Evolutionary conservation across 1,140 invertebrate species (phyloP).

Genomic region (Cydia fagiglandana): DNA sequence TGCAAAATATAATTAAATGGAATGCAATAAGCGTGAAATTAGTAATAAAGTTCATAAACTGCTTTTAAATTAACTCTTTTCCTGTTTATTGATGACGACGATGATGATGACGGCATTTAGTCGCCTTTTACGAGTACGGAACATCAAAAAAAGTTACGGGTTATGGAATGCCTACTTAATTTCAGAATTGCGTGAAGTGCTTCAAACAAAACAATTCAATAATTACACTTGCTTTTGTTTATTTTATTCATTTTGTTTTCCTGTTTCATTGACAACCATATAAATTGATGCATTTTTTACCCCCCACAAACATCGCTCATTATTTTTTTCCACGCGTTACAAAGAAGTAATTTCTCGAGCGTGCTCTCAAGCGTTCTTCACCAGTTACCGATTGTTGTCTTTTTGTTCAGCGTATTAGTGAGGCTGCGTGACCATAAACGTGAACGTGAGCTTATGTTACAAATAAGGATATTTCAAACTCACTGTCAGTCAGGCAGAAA

Average conservation of each 20-base stretch:
- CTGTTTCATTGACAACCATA: background rate
- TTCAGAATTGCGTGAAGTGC: too few species aligned
- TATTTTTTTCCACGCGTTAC: background rate
- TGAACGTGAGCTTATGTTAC: constrained; percentile 20
- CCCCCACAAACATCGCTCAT: background rate
- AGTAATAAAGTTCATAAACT: background rate
- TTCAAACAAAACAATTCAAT: too few species aligned
- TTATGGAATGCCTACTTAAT: background rate
- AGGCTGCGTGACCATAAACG: constrained; percentile 12
- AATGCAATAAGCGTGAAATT: constrained; percentile 14
- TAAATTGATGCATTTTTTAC: background rate
- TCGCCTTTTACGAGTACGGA: background rate
- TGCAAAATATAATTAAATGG: background rate
- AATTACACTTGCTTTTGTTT: too few species aligned
- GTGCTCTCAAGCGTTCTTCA: background rate
- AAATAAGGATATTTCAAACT: constrained; percentile 24
- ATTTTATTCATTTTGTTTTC: background rate
- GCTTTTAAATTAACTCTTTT: background rate
- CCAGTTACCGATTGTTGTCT: constrained; percentile 10
- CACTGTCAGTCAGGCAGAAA: constrained; percentile 18
- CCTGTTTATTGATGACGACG: background rate
- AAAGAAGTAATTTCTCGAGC: constrained; percentile 6
- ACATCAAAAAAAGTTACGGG: background rate
- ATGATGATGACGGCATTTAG: background rate
- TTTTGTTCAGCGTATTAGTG: constrained; percentile 10